Percentiles rank a stretch among this genome's conserved stretches.
phyloP scores from a whole-genome alignment of 2,888 invertebrate genomes.

The Miltochrista miniata region DNA sequence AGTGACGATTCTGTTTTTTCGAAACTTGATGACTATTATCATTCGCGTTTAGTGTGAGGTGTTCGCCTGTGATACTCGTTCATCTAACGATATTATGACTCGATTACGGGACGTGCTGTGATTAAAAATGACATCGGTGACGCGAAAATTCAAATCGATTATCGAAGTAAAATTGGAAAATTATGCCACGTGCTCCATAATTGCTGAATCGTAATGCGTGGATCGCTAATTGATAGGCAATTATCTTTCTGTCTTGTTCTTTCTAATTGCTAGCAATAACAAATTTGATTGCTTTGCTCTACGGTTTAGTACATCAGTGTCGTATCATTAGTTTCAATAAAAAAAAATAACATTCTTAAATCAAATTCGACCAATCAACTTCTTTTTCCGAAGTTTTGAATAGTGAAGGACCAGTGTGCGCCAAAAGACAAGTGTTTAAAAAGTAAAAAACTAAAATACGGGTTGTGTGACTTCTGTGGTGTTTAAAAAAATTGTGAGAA shows the following conservation, averaged over 20 bases:
- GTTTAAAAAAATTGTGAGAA: constrained; percentile 55
- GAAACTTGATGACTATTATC: constrained; percentile 78
- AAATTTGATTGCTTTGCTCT: constrained; percentile 55
- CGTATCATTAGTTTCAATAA: constrained; percentile 36
- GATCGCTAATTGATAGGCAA: constrained; percentile 67
- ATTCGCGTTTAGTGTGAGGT: constrained; percentile 70
- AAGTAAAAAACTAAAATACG: constrained; percentile 21
- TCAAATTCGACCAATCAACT: constrained; percentile 28
- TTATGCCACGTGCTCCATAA: constrained; percentile 72
- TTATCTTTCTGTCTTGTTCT: constrained; percentile 70
- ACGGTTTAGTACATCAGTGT: constrained; percentile 38
- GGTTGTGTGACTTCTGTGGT: constrained; percentile 62
- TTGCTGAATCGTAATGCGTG: constrained; percentile 65
- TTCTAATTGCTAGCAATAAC: constrained; percentile 63
- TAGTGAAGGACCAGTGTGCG: constrained; percentile 40
- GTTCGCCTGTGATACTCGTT: constrained; percentile 63
- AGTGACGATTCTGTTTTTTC: constrained; percentile 78
- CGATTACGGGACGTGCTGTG: constrained; percentile 43
- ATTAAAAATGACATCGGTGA: constrained; percentile 76
- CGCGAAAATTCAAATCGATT: constrained; percentile 41
- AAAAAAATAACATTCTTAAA: constrained; percentile 26
- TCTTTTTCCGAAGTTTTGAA: constrained; percentile 15
- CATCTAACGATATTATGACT: constrained; percentile 34
- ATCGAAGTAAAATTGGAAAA: constrained; percentile 54
- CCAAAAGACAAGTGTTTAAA: constrained; percentile 41